These are phyloP conservation scores for Drosophila nasuta DNA, from an alignment of 1,140 invertebrate genomes.

Conservation along the genomic window DNA sequence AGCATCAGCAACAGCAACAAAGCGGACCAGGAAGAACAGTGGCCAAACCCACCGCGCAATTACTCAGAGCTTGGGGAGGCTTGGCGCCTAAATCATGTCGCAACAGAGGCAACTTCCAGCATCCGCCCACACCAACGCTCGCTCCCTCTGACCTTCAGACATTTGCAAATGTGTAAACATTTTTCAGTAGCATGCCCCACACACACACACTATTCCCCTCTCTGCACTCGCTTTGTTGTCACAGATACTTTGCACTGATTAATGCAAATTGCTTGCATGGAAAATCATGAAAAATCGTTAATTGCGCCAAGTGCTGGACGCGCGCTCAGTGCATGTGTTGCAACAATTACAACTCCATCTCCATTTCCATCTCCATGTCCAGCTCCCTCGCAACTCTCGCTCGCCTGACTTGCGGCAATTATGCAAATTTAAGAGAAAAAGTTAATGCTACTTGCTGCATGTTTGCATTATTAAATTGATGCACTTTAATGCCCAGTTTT, in stretches of 20 bases:
- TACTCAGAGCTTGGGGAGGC: slow-evolving; percentile 58
- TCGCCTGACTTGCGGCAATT: slow-evolving; percentile 68
- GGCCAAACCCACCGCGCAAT: slow-evolving; percentile 59
- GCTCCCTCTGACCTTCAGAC: slow-evolving; percentile 71
- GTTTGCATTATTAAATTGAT: slow-evolving; percentile 78
- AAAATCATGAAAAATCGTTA: slow-evolving; percentile 81
- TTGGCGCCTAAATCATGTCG: slow-evolving; percentile 76
- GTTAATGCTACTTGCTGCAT: slow-evolving; percentile 76
- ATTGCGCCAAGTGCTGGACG: slow-evolving; percentile 75
- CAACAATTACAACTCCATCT: slow-evolving; percentile 23
- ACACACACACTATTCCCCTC: background rate
- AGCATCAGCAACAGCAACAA: slow-evolving; percentile 33
- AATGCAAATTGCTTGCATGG: slow-evolving; percentile 69
- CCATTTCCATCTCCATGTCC: background rate
- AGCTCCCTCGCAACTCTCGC: slow-evolving; percentile 2
- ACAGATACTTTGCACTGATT: slow-evolving; percentile 81
- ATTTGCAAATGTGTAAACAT: slow-evolving; percentile 82
- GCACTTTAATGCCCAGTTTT: slow-evolving; percentile 70
- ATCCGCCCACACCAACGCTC: background rate
- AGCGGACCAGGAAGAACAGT: slow-evolving; percentile 39
- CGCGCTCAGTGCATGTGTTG: slow-evolving; percentile 34
- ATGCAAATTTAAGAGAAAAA: slow-evolving; percentile 73
- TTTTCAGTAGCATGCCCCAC: slow-evolving; percentile 48
- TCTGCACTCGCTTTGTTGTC: slow-evolving; percentile 56
- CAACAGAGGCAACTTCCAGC: slow-evolving; percentile 27